Percentiles rank a stretch among this genome's conserved stretches.
These are phyloP conservation scores for Xenopus tropicalis DNA, from an alignment of 2,113 vertebrate genomes.

Conservation along the genomic window UCB_Xtro_10.0 CM004445.2:32934501-32935000, in stretches of 20 bases:
- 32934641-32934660: constrained; percentile 24
- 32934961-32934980: too few relatives aligned
- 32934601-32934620: constrained; percentile 4
- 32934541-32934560: constrained; percentile 6
- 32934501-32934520: background rate
- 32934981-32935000: too few relatives aligned
- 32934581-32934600: background rate
- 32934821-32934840: background rate
- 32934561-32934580: constrained; percentile 18
- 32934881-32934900: background rate
- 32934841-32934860: background rate
- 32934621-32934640: constrained; percentile 14
- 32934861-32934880: background rate
- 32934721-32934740: constrained; percentile 25
- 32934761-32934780: constrained; percentile 19
- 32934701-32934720: constrained; percentile 33
- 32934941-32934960: too few relatives aligned
- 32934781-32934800: constrained; percentile 26
- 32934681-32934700: constrained; percentile 15
- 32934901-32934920: background rate
- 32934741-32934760: constrained; percentile 18
- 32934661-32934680: constrained; percentile 3
- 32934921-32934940: constrained; percentile 7
- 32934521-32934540: background rate
- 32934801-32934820: constrained; percentile 4